phyloP scores from a whole-genome alignment of 2,797 vertebrate genomes.

The Clarias fuscus region DNA sequence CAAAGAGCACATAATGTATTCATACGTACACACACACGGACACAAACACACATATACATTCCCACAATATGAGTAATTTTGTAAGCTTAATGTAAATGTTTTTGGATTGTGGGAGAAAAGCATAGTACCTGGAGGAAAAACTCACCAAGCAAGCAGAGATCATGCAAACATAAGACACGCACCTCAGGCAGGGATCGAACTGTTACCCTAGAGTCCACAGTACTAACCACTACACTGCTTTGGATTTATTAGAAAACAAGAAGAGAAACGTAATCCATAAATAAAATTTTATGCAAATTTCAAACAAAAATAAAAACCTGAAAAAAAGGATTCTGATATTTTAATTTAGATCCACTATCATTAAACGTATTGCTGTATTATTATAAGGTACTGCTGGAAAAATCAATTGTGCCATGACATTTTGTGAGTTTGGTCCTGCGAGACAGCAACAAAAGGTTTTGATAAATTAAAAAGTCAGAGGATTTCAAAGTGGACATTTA shows the following conservation, averaged over 20 bases:
- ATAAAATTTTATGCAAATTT: neutral
- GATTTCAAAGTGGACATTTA: slow-evolving; percentile 14
- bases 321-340: neutral
- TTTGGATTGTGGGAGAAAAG: no score
- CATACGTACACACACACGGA: no score
- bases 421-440: neutral
- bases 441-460: neutral
- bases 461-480: slow-evolving; percentile 8
- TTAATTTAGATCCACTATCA: neutral
- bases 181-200: no score
- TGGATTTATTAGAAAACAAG: neutral
- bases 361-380: neutral
- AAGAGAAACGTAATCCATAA: neutral
- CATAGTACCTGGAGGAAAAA: no score
- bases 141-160: no score
- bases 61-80: no score
- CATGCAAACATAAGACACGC: no score
- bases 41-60: no score
- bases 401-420: neutral
- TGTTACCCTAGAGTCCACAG: no score
- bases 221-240: neutral
- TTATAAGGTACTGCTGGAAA: neutral
- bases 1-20: no score
- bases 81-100: no score
- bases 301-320: neutral